phyloP scores from a whole-genome alignment of 2,888 invertebrate species.

The Itoplectis maculator region DNA sequence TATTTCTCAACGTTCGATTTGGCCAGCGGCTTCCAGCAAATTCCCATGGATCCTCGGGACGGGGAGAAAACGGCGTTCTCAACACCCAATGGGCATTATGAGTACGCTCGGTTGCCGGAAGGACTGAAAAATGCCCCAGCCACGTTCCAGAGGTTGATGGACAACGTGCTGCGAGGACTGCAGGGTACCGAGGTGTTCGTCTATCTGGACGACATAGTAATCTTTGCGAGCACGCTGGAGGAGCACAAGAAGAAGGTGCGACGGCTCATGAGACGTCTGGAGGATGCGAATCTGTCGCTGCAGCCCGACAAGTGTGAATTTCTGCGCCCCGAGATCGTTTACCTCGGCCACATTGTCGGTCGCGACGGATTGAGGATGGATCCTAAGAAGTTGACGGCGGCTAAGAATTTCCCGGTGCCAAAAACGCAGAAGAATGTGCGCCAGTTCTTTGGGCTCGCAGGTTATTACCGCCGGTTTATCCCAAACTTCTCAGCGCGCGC shows the following conservation, averaged over 20 bases:
- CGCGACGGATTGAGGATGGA: neutral
- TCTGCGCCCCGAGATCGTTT: neutral
- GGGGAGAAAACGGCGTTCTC: neutral
- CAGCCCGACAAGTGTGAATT: neutral
- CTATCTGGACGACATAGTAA: neutral
- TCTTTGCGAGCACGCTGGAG: neutral
- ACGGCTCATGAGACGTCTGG: neutral
- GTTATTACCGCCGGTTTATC: too few relatives aligned
- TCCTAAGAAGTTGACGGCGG: neutral
- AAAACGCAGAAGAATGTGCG: too few relatives aligned
- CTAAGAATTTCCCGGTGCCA: neutral
- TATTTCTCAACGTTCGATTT: too few relatives aligned
- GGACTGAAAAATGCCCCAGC: neutral
- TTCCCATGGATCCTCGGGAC: neutral
- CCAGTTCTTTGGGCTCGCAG: too few relatives aligned
- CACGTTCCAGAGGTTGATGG: neutral
- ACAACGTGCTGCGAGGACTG: too few relatives aligned
- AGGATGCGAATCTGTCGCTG: neutral
- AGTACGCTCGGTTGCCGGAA: neutral
- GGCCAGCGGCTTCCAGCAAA: too few relatives aligned
- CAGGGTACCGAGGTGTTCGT: too few relatives aligned
- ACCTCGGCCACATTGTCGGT: constrained; percentile 14
- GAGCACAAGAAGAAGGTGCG: neutral
- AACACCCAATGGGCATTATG: neutral
- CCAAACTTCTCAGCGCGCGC: too few relatives aligned